These are phyloP conservation scores for Suillia variegata DNA, from an alignment of 2,888 invertebrate genomes.

Conservation along the genomic window DNA sequence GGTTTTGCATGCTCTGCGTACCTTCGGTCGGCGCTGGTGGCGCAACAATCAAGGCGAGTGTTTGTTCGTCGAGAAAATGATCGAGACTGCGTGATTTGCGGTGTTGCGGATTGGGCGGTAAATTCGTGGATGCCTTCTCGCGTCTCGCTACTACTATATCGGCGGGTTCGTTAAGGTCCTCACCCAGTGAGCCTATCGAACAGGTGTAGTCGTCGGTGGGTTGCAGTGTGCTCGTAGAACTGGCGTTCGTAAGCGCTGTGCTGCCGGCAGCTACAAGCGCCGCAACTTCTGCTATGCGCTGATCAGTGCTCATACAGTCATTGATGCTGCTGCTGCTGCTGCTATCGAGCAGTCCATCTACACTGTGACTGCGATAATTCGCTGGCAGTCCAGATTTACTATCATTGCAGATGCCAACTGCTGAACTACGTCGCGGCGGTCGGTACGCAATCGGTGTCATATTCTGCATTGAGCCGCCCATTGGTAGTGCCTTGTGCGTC, in stretches of 20 bases:
- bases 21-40: conserved; percentile 47
- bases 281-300: conserved; percentile 50
- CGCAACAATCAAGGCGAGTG: conserved; percentile 51
- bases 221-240: conserved; percentile 50
- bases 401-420: conserved; percentile 53
- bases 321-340: too few species aligned
- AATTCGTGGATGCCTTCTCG: conserved; percentile 44
- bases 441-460: conserved; percentile 46
- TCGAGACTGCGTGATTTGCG: conserved; percentile 70
- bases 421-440: conserved; percentile 54
- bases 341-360: conserved; percentile 68
- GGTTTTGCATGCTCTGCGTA: conserved; percentile 59
- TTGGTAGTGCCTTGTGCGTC: conserved; percentile 35
- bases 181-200: conserved; percentile 26
- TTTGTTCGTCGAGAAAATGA: conserved; percentile 64
- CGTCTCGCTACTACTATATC: conserved; percentile 44
- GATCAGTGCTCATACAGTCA: conserved; percentile 37
- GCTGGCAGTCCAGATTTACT: conserved; percentile 55
- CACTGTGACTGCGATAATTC: conserved; percentile 66
- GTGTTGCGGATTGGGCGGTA: conserved; percentile 50
- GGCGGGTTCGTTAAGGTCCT: conserved; percentile 29
- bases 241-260: conserved; percentile 51
- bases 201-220: conserved; percentile 35
- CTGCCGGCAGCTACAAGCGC: conserved; percentile 52
- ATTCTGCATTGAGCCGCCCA: conserved; percentile 50